These are phyloP conservation scores for Felis catus DNA, from an alignment of 2,113 vertebrate species.

Conservation along the genomic window F.catus_Fca126_mat1.0 CM031412.1:36509001-36509500, in stretches of 20 bases:
- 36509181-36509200: not conserved
- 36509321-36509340: not conserved
- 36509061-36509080: not conserved
- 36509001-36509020: not conserved
- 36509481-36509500: not conserved
- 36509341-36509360: not conserved
- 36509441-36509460: not conserved
- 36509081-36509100: not conserved
- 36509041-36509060: not conserved
- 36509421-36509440: not conserved
- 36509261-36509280: not conserved
- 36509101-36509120: not conserved
- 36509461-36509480: not conserved
- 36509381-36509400: not conserved
- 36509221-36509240: not conserved
- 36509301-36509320: not conserved
- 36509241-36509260: not conserved
- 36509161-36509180: not conserved
- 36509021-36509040: not conserved
- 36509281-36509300: not conserved
- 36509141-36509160: not conserved
- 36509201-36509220: not conserved
- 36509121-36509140: not conserved
- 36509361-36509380: slow-evolving; percentile 9
- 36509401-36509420: not conserved